Percentiles rank a stretch among this genome's conserved stretches.
Conservation (phyloP, 1,140 invertebrate genomes). For the Caenorhabditis brenneri region DNA sequence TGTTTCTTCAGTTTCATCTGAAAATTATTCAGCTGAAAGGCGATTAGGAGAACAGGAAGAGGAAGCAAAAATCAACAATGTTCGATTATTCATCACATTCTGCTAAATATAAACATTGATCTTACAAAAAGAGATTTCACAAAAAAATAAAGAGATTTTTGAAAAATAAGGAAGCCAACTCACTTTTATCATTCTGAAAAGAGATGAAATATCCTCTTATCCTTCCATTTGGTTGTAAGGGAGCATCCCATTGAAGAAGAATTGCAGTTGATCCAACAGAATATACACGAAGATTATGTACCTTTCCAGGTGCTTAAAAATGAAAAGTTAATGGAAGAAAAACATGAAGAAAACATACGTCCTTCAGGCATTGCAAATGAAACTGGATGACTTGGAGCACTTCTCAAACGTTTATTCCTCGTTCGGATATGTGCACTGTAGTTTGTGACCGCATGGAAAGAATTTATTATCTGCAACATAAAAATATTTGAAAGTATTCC, state of each 20-base stretch:
- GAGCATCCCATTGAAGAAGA: slow-evolving; percentile 66
- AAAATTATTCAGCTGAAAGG: neutral
- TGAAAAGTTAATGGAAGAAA: neutral
- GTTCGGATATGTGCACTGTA: slow-evolving; percentile 63
- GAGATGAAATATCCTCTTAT: slow-evolving; percentile 67
- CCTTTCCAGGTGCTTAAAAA: slow-evolving; percentile 66
- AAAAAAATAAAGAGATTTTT: neutral
- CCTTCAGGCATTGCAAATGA: slow-evolving; percentile 69
- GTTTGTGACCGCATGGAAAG: slow-evolving; percentile 52
- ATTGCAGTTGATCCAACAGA: slow-evolving; percentile 65
- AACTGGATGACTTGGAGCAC: slow-evolving; percentile 57
- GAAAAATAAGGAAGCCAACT: neutral
- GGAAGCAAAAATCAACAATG: neutral
- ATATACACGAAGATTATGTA: slow-evolving; percentile 64
- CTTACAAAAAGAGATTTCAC: neutral
- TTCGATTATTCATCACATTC: neutral
- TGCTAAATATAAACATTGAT: neutral
- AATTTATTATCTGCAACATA: slow-evolving; percentile 12
- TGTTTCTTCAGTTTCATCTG: slow-evolving; percentile 66
- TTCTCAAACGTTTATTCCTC: slow-evolving; percentile 61
- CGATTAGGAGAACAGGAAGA: neutral
- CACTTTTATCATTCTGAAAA: slow-evolving; percentile 65
- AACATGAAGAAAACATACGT: slow-evolving; percentile 47
- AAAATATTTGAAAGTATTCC: neutral
- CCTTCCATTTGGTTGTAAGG: slow-evolving; percentile 65